Evolutionary conservation across 2,888 invertebrate species (phyloP).

Genomic region (Heliconius ismenius): DNA sequence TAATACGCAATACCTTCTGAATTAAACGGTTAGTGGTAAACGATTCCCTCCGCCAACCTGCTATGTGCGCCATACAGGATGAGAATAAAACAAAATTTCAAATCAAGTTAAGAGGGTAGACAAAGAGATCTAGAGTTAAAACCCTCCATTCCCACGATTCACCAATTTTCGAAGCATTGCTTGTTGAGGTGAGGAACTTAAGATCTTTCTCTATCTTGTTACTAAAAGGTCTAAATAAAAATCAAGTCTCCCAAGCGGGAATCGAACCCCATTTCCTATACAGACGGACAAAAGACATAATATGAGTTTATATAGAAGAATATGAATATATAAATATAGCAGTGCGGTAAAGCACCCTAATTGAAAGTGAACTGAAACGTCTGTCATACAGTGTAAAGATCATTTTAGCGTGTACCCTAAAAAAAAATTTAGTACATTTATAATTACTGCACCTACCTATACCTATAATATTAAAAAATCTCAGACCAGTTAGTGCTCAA

Average conservation of each 20-base stretch:
- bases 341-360: constrained; percentile 35
- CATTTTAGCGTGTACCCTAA: constrained; percentile 32
- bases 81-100: too few species aligned
- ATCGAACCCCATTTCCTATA: background rate
- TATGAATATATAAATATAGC: constrained; percentile 4
- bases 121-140: background rate
- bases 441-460: constrained; percentile 56
- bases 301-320: background rate
- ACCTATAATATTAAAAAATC: constrained; percentile 50
- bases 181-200: background rate
- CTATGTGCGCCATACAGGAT: too few species aligned
- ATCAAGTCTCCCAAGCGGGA: background rate
- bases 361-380: background rate
- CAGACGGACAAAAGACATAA: background rate
- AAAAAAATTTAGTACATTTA: constrained; percentile 44
- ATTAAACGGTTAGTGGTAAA: too few species aligned
- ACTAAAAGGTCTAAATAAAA: background rate
- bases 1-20: too few species aligned
- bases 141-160: background rate
- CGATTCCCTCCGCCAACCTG: too few species aligned
- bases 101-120: too few species aligned
- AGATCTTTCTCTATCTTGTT: too few species aligned
- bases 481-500: constrained; percentile 56
- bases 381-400: constrained; percentile 27
- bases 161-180: background rate